These are phyloP conservation scores for Rhabdomys dilectus DNA, from an alignment of 2,113 vertebrate species.

Conservation along the genomic window DNA sequence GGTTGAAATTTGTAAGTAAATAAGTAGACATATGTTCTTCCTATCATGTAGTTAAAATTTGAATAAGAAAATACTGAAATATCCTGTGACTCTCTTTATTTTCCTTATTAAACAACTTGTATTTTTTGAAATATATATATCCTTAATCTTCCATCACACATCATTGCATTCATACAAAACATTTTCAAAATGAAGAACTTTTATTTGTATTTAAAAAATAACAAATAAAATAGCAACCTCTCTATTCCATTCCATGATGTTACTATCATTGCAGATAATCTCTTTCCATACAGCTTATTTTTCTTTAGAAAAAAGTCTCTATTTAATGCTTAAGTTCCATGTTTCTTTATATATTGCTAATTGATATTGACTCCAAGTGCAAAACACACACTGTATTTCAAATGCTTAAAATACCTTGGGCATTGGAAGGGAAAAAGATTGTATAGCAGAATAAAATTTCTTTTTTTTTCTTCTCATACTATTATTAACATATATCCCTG, in stretches of 20 bases:
- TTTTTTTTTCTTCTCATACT: no score
- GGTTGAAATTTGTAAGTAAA: neutral
- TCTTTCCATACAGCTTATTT: neutral
- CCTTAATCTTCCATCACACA: neutral
- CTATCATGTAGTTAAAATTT: neutral
- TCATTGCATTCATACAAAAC: neutral
- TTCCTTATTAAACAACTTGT: neutral
- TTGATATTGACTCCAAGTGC: neutral
- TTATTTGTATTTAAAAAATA: neutral
- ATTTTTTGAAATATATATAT: neutral
- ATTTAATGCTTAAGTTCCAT: neutral
- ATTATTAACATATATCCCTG: neutral
- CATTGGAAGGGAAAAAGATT: neutral
- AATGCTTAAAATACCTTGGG: neutral
- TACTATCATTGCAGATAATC: neutral
- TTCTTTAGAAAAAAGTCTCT: neutral
- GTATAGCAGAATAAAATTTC: neutral
- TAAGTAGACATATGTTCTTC: neutral
- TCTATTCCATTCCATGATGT: neutral
- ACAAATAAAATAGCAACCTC: neutral
- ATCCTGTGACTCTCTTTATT: neutral
- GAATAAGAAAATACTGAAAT: neutral
- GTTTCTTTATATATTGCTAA: neutral
- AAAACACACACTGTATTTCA: neutral
- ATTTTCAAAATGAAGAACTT: neutral